Percentiles rank a stretch among this genome's conserved stretches.
Evolutionary conservation across 2,888 invertebrate genomes (phyloP).

Genomic region (Stratiomys singularior): DNA sequence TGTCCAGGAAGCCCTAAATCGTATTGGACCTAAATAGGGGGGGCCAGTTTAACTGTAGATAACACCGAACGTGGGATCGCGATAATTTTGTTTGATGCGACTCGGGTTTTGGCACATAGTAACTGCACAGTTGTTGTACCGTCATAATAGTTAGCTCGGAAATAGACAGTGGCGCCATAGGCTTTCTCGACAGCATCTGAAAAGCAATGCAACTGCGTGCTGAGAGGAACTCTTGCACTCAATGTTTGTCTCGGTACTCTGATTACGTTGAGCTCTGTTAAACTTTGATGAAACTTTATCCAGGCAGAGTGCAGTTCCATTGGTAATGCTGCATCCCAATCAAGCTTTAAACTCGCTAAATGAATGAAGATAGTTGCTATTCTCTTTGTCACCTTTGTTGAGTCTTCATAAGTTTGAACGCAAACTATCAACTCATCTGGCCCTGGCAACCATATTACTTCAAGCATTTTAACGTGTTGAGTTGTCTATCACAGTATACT

Average conservation of each 20-base stretch:
- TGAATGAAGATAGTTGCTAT: neutral
- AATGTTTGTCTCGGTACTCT: neutral
- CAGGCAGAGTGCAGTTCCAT: neutral
- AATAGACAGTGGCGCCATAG: neutral
- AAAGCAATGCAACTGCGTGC: conserved; percentile 10
- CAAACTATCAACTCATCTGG: conserved; percentile 6
- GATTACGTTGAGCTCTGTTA: neutral
- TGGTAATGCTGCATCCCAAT: conserved; percentile 27
- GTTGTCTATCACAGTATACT: neutral
- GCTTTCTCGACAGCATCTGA: conserved; percentile 19
- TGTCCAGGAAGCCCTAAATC: too few species aligned
- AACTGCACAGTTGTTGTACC: too few species aligned
- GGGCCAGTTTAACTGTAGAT: neutral
- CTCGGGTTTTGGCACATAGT: too few species aligned
- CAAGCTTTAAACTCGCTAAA: neutral
- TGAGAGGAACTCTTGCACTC: too few species aligned
- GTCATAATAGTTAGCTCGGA: neutral
- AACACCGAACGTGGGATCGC: too few species aligned
- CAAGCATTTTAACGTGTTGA: conserved; percentile 22
- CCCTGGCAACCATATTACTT: conserved; percentile 4
- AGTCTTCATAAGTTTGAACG: too few species aligned
- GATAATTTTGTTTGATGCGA: neutral
- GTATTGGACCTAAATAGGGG: neutral
- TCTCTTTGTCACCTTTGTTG: neutral
- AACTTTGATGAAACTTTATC: neutral